Percentiles rank a stretch among this genome's conserved stretches.
phyloP scores from a whole-genome alignment of 2,113 vertebrate species.

The Diadophis punctatus region DNA sequence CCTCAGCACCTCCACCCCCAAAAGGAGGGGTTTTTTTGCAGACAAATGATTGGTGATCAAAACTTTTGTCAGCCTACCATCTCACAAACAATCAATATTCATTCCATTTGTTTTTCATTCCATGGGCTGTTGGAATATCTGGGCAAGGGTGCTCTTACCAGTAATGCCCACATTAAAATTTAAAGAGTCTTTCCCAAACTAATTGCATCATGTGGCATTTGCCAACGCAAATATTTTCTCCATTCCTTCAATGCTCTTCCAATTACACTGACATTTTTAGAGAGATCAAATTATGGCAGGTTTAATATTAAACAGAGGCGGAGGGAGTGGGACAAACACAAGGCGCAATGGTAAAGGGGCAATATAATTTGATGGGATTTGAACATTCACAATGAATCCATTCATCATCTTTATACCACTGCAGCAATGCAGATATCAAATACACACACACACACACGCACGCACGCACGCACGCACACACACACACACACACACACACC shows the following conservation, averaged over 20 bases:
- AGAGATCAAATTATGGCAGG: slow-evolving; percentile 45
- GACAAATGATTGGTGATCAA: not conserved
- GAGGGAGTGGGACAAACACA: not conserved
- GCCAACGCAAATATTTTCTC: slow-evolving; percentile 58
- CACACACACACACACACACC: too few species aligned
- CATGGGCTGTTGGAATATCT: not conserved
- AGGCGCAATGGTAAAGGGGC: slow-evolving; percentile 1
- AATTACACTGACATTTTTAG: slow-evolving; percentile 45
- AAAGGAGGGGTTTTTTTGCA: not conserved
- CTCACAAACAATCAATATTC: slow-evolving; percentile 8
- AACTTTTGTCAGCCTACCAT: not conserved
- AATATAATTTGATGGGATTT: slow-evolving; percentile 40
- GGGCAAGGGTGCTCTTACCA: not conserved
- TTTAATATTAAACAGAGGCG: slow-evolving; percentile 36
- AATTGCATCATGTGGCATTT: slow-evolving; percentile 51
- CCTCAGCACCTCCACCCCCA: not conserved
- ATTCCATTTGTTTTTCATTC: slow-evolving; percentile 16
- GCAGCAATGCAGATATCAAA: not conserved
- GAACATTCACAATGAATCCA: slow-evolving; percentile 18
- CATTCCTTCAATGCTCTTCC: slow-evolving; percentile 52
- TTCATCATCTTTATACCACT: slow-evolving; percentile 2
- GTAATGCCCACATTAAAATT: slow-evolving; percentile 36
- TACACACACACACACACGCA: not conserved
- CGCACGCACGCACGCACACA: not conserved
- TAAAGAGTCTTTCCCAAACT: slow-evolving; percentile 52